phyloP scores from a whole-genome alignment of 2,888 invertebrate species.

The Amitus sp. region DNA sequence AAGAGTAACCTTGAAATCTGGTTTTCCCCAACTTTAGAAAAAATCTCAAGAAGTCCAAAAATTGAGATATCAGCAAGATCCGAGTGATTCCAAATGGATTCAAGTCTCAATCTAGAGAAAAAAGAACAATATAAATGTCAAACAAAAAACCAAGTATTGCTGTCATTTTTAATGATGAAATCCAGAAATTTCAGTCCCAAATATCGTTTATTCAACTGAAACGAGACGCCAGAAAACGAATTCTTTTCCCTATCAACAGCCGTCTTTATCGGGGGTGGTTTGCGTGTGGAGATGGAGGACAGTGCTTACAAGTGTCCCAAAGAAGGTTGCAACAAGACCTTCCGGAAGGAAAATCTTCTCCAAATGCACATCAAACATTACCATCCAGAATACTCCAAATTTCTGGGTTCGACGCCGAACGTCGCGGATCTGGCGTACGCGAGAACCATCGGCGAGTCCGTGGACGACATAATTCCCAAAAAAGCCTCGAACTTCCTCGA shows the following conservation, averaged over 20 bases:
- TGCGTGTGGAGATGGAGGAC: conserved; percentile 74
- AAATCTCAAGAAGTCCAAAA: too few relatives aligned
- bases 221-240: neutral
- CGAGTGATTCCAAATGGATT: too few relatives aligned
- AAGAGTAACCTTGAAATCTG: too few relatives aligned
- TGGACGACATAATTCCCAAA: conserved; percentile 65
- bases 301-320: conserved; percentile 78
- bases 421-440: conserved; percentile 88
- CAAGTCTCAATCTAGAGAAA: too few relatives aligned
- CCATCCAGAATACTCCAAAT: conserved; percentile 82
- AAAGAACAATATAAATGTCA: too few relatives aligned
- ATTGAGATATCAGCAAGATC: too few relatives aligned
- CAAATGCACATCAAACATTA: conserved; percentile 97
- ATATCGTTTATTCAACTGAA: too few relatives aligned
- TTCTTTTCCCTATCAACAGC: conserved; percentile 39
- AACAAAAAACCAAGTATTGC: too few relatives aligned
- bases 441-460: conserved; percentile 74
- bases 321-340: conserved; percentile 87
- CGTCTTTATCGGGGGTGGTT: conserved; percentile 60
- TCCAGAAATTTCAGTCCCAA: too few relatives aligned
- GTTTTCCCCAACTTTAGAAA: too few relatives aligned
- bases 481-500: conserved; percentile 62
- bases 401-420: conserved; percentile 83
- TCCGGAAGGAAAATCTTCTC: conserved; percentile 88
- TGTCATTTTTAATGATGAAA: too few relatives aligned